Base-by-base conservation (phyloP, 2,888 invertebrate species). In the Plagiodera versicolora region DNA sequence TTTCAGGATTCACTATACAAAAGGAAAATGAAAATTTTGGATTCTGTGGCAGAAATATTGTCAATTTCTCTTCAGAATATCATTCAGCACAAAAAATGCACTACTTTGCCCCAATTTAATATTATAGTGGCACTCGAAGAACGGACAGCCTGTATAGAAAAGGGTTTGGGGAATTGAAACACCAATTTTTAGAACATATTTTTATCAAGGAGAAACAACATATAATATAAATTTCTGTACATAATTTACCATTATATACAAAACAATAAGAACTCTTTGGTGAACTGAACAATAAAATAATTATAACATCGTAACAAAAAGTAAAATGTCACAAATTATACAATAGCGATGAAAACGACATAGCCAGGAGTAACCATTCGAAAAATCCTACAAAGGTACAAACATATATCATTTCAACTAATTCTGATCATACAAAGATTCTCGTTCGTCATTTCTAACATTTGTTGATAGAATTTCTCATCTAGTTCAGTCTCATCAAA, bases 161-260 rank as follows among this genome's bases (percentile, higher is more conserved):
- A 24, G 24, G 24, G 11, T n/a, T 32, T 30, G 11, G 16, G 19
- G 11, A 1, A 6, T 19, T n/a, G 11, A 11, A 47, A 47, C 1
- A 10, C 24, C 4, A 3, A 24, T 24, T 24, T 49, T 50, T 49
- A 44, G 50, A 59, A 59, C 49, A 59, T 59, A 39, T 54, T 61
- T 75, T 74, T 72, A 74, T 75, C 70, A 73, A 75, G 75, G 75
- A 74, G 75, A 74, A 78, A 79, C 79, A 79, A 79, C 78, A 79
- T 78, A 80, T 39, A 39, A 39, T 79, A 79, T 79, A 80, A 79
- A 79, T 79, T 80, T 80, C 79, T 80, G 80, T 80, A 80, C 80
- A 80, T 73, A 78, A 77, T 74, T 74, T 74, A 75, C 64, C 74
- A 67, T 70, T 75, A 72, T 77, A 77, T 77, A 77, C 76, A 79